Conservation (phyloP, 2,888 invertebrate species). For the Heliconius charithonia region DNA sequence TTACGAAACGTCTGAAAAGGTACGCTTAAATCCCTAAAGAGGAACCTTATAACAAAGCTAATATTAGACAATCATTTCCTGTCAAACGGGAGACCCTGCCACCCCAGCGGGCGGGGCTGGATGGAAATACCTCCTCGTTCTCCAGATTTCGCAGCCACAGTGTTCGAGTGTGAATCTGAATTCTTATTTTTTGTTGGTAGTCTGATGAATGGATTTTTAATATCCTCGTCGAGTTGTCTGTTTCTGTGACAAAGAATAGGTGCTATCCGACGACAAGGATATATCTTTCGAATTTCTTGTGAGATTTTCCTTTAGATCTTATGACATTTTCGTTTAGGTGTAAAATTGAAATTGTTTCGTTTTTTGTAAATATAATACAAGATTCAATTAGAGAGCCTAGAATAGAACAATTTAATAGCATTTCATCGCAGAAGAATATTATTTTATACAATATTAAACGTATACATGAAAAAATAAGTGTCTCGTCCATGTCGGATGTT, state of each 20-base stretch:
- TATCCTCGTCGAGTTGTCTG: conserved; percentile 75
- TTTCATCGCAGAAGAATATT: not conserved
- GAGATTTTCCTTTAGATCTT: not conserved
- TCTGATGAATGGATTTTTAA: conserved; percentile 80
- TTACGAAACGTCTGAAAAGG: conserved; percentile 47
- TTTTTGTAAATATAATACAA: not conserved
- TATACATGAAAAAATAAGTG: conserved; percentile 72
- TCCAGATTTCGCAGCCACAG: conserved; percentile 77
- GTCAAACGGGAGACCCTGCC: conserved; percentile 77
- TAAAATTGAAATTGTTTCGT: not conserved
- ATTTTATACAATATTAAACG: conserved; percentile 52
- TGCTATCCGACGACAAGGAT: conserved; percentile 46
- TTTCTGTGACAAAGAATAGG: conserved; percentile 66
- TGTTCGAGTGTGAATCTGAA: conserved; percentile 79
- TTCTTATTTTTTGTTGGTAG: conserved; percentile 76
- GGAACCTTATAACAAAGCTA: conserved; percentile 82
- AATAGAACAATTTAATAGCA: not conserved
- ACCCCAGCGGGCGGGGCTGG: conserved; percentile 61
- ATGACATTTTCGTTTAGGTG: conserved; percentile 14
- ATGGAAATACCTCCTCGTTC: conserved; percentile 75
- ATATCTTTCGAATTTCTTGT: conserved; percentile 6
- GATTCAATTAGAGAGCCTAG: not conserved
- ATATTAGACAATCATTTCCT: conserved; percentile 84
- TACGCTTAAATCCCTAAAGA: conserved; percentile 69
- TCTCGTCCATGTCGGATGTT: conserved; percentile 75